phyloP scores from a whole-genome alignment of 2,888 invertebrate species.

The Lysandra bellargus region DNA sequence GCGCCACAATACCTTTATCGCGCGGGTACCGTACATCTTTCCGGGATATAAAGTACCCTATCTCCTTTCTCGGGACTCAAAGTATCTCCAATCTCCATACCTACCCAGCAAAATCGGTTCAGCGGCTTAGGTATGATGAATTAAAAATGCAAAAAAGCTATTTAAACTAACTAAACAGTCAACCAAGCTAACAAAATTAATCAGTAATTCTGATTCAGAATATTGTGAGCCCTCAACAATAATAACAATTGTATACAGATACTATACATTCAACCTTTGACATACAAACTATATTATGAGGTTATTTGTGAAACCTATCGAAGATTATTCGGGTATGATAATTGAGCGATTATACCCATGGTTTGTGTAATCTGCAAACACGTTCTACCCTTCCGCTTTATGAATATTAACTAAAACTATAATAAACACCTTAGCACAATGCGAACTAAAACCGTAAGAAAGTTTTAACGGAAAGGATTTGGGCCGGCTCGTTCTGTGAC shows the following conservation, averaged over 20 bases:
- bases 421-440: neutral
- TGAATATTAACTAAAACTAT: constrained; percentile 13
- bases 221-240: neutral
- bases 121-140: too few species aligned
- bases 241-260: neutral
- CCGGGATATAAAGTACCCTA: too few species aligned
- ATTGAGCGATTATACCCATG: constrained; percentile 1
- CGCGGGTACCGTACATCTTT: too few species aligned
- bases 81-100: too few species aligned
- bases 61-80: too few species aligned
- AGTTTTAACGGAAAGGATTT: neutral
- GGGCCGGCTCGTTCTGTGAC: too few species aligned
- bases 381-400: neutral
- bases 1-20: too few species aligned
- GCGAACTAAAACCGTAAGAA: neutral
- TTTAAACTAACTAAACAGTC: too few species aligned
- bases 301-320: constrained; percentile 5
- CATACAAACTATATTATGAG: neutral
- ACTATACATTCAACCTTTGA: neutral
- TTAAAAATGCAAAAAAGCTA: too few species aligned
- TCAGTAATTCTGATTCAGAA: neutral
- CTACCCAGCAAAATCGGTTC: too few species aligned
- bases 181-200: too few species aligned
- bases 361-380: constrained; percentile 21
- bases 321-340: constrained; percentile 5